Base-by-base conservation (phyloP, 2,888 invertebrate species). In the Plemyria rubiginata region DNA sequence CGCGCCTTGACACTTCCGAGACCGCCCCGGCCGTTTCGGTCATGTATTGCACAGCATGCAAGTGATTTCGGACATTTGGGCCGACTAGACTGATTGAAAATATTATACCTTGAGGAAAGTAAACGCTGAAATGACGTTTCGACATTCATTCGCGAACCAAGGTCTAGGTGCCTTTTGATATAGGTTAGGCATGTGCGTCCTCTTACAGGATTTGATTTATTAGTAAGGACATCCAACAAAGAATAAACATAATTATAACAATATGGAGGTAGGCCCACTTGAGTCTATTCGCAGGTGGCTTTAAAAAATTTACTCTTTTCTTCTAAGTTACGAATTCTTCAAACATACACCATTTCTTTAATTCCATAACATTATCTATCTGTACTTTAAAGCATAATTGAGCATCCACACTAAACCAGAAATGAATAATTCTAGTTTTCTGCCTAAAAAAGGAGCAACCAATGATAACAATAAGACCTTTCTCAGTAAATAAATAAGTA, bases 1-100 rank as follows among this genome's bases (percentile, higher is more conserved):
- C 69, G 64, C 62, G 76, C 77, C 80, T 79, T 78, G 81, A 80
- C 83, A 84, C 82, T 83, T 82, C 79, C 82, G 77, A 81, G 77
- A 78, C 81, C 73, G 71, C 74, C 75, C 70, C 54, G 56, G 40
- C 62, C 52, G 55, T 60, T 57, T 60, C 62, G 54, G 51, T 29
- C 65, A 52, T 64, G 63, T 68, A 72, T 68, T 71, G 58, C 65
- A 69, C 54, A 63, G 48, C 48, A 38, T 48, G 63, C 65, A 63
- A 65, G 54, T 66, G 61, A 63, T 70, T 62, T 60, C 57, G 40
- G 59, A 60, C 46, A 52, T 62, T 65, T 49, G 22, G 49, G n/a
- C 8, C 15, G 40, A 43, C 43, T 49, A 57, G 51, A 43, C 43
- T 62, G 62, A 65, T 70, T 65, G 59, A 54, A 62, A 62, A 45